phyloP scores from a whole-genome alignment of 23 tunicate species.

The Diplosoma virens region DNA sequence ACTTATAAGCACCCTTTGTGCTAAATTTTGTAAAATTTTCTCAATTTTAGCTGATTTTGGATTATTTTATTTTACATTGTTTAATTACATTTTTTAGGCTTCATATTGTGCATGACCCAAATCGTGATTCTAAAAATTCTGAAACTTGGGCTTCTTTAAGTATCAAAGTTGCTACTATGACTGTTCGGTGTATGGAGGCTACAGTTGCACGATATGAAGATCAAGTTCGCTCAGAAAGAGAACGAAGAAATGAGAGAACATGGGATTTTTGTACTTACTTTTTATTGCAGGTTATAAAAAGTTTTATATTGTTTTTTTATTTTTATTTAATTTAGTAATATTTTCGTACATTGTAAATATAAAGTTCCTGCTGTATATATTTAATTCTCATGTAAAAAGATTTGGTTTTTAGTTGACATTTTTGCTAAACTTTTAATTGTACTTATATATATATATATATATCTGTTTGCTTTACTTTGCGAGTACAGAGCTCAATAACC shows the following conservation, averaged over 20 bases:
- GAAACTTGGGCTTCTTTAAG: conserved; percentile 75
- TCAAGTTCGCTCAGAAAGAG: conserved; percentile 78
- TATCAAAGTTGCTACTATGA: conserved; percentile 50
- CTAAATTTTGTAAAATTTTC: no score
- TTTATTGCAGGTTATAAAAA: conserved; percentile 63
- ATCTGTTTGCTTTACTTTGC: no score
- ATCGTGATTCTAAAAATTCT: conserved; percentile 57
- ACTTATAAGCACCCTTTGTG: no score
- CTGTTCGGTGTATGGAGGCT: conserved; percentile 79
- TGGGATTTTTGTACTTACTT: conserved; percentile 96
- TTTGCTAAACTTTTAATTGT: no score
- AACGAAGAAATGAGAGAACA: conserved; percentile 78
- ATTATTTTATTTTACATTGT: not conserved
- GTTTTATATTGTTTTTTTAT: no score
- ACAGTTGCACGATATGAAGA: conserved; percentile 76
- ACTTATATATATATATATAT: no score
- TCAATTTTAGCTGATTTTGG: not conserved
- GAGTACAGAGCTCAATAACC: no score
- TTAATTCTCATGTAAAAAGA: no score
- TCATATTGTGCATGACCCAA: conserved; percentile 68
- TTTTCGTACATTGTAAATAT: no score
- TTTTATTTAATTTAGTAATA: no score
- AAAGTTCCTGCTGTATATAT: no score
- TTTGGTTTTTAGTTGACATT: no score
- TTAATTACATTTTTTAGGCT: conserved; percentile 62